A percentile compares a stretch with the other conserved stretches of the same genome.
phyloP scores from a whole-genome alignment of 2,113 vertebrate genomes.

The Nothoprocta perdicaria region DNA sequence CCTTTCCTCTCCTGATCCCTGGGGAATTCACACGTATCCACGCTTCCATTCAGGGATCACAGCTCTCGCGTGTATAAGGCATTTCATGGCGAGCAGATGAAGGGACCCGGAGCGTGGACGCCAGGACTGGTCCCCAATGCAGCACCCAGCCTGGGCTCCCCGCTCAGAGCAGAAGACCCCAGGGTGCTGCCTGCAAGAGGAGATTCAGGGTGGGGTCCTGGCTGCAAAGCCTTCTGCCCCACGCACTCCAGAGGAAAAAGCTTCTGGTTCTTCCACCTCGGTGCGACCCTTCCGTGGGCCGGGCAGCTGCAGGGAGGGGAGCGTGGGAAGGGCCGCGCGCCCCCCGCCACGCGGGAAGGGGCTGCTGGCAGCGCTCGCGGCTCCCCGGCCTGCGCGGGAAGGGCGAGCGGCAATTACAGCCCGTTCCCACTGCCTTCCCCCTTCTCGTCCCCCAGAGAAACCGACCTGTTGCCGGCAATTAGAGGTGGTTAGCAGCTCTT shows the following conservation, averaged over 20 bases:
- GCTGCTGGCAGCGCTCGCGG: not conserved
- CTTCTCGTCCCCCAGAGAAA: not conserved
- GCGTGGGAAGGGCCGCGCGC: not conserved
- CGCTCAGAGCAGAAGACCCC: not conserved
- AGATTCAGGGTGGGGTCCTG: fast-evolving
- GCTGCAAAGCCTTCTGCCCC: not conserved
- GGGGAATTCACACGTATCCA: conserved; percentile 24
- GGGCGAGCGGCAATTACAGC: not conserved
- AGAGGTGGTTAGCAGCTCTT: not conserved
- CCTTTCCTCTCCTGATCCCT: conserved; percentile 53
- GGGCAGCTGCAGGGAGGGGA: not conserved
- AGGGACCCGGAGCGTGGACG: not conserved
- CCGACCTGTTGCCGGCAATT: conserved; percentile 37
- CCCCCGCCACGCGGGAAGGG: not conserved
- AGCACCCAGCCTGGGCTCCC: fast-evolving
- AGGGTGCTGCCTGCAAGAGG: not conserved
- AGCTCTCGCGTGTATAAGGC: not conserved
- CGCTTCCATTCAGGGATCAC: not conserved
- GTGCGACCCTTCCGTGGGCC: fast-evolving
- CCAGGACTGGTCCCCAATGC: not conserved
- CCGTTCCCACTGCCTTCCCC: not conserved
- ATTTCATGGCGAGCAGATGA: not conserved
- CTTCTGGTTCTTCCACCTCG: not conserved
- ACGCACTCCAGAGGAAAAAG: fast-evolving
- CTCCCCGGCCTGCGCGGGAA: fast-evolving